phyloP scores from a whole-genome alignment of 2,797 vertebrate genomes.

The Picus viridis region DNA sequence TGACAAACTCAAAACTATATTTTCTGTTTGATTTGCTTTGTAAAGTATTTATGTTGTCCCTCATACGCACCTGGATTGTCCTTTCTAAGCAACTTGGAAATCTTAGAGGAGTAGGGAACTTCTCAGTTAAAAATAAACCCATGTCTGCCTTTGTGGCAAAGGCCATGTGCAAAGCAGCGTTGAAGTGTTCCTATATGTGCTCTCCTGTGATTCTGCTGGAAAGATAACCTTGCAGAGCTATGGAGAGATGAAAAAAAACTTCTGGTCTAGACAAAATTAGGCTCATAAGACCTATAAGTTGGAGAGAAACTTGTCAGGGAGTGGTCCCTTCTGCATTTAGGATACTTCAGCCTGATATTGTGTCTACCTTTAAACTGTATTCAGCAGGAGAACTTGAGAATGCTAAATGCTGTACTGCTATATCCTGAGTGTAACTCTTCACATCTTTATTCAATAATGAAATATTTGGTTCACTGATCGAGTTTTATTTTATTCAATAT shows the following conservation, averaged over 20 bases:
- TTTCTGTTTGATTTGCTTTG: not conserved
- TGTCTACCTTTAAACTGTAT: not conserved
- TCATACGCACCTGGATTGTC: not conserved
- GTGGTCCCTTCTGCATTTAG: not conserved
- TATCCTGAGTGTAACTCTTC: not conserved
- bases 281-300: not conserved
- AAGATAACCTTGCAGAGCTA: not conserved
- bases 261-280: not conserved
- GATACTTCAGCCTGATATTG: not conserved
- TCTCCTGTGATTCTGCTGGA: not conserved
- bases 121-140: not conserved
- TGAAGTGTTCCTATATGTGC: not conserved
- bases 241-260: not conserved
- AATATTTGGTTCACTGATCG: not conserved
- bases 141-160: not conserved
- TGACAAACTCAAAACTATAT: not conserved
- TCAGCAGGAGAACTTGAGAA: not conserved
- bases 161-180: not conserved
- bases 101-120: not conserved
- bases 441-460: not conserved
- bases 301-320: not conserved
- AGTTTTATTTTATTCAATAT: not conserved
- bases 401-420: not conserved
- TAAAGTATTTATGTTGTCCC: not conserved
- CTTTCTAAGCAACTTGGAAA: not conserved